Evolutionary conservation across 2,113 vertebrate genomes (phyloP).

Genomic region (Grammomys dolichurus): DNA sequence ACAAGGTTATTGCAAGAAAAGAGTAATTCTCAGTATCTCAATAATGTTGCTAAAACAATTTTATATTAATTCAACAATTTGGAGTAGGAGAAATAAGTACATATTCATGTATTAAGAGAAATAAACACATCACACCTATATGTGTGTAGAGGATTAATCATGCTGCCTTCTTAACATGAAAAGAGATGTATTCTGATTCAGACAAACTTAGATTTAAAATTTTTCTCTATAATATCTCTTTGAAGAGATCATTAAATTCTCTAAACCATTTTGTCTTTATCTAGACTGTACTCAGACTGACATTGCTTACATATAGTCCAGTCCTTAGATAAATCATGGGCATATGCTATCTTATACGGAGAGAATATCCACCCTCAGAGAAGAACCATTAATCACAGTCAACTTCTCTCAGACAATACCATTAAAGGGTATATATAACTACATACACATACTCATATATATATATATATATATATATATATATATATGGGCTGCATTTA

Average conservation of each 20-base stretch:
- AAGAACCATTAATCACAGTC: not conserved
- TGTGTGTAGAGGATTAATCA: not conserved
- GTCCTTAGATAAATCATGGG: not conserved
- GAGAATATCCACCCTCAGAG: fast-evolving
- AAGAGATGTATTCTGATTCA: not conserved
- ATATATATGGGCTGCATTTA: not conserved
- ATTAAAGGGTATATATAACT: not conserved
- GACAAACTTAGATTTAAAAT: not conserved
- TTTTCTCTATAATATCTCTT: not conserved
- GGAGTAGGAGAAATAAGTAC: not conserved
- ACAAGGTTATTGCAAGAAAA: not conserved
- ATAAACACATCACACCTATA: not conserved
- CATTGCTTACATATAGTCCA: fast-evolving
- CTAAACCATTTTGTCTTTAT: not conserved
- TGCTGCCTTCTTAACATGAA: not conserved
- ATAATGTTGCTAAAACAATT: not conserved
- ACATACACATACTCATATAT: too few relatives aligned
- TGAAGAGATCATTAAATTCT: not conserved
- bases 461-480: too few relatives aligned
- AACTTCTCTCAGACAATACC: not conserved
- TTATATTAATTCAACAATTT: not conserved
- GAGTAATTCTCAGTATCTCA: not conserved
- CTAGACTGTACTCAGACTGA: not conserved
- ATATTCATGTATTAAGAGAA: not conserved
- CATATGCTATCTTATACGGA: fast-evolving